Percentiles rank a stretch among this genome's conserved stretches.
Conservation (phyloP, 2,888 invertebrate genomes). For the Megalurothrips usitatus region DNA sequence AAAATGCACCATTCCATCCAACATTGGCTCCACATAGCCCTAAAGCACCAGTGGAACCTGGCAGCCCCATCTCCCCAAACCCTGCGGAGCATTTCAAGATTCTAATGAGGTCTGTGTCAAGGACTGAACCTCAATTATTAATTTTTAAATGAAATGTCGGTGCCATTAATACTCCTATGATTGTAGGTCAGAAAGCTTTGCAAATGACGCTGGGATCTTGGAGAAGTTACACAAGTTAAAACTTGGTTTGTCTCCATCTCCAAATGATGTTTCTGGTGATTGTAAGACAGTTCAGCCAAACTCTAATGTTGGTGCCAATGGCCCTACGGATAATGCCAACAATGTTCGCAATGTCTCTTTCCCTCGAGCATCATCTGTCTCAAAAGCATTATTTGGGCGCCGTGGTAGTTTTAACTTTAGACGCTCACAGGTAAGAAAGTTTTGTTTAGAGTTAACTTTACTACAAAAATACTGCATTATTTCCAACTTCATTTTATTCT, state of each 20-base stretch:
- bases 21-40: not conserved
- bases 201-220: conserved; percentile 71
- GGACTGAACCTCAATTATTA: not conserved
- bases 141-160: not conserved
- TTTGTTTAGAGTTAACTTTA: not conserved
- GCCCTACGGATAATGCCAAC: not conserved
- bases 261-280: not conserved
- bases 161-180: not conserved
- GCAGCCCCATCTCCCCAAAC: not conserved
- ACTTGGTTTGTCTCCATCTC: conserved; percentile 33
- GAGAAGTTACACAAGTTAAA: conserved; percentile 53
- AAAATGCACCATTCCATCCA: not conserved
- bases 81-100: conserved; percentile 8
- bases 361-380: conserved; percentile 23
- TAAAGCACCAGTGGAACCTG: not conserved
- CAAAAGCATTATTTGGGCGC: conserved; percentile 38
- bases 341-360: conserved; percentile 15
- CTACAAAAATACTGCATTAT: not conserved
- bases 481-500: not conserved
- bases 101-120: not conserved
- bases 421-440: not conserved
- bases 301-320: not conserved
- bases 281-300: not conserved
- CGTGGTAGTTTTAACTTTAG: conserved; percentile 38
- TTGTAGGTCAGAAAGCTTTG: conserved; percentile 64